phyloP scores from a whole-genome alignment of 2,797 vertebrate genomes.

The Leucoraja ocellata region DNA sequence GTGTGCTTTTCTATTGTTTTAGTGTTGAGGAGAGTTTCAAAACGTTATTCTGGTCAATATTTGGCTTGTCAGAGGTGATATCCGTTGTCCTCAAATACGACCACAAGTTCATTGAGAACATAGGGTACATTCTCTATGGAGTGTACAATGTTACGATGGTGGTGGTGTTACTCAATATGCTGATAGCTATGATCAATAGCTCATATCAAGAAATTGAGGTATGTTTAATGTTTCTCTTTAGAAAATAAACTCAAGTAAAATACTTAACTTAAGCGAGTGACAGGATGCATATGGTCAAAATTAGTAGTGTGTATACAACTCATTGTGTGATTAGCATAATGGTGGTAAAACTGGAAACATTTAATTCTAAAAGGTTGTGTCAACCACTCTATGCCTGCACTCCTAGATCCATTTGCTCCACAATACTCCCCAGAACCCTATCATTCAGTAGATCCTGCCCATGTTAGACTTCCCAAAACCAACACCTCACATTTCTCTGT shows the following conservation, averaged over 20 bases:
- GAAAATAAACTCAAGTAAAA: not conserved
- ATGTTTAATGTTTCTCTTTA: constrained; percentile 39
- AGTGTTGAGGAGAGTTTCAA: constrained; percentile 98
- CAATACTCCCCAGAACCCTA: too few species aligned
- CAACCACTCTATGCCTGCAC: too few species aligned
- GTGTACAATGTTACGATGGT: constrained; percentile 98
- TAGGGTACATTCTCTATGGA: constrained; percentile 87
- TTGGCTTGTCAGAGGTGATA: constrained; percentile 91
- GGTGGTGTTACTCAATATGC: constrained; percentile 94
- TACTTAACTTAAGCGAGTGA: not conserved
- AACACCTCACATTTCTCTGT: too few species aligned
- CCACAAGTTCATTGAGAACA: constrained; percentile 97
- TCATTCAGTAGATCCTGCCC: too few species aligned
- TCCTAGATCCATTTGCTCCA: too few species aligned
- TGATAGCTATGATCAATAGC: constrained; percentile 98
- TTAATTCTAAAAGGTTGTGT: not conserved
- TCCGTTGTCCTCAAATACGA: constrained; percentile 96
- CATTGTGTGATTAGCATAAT: not conserved
- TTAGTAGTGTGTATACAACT: not conserved
- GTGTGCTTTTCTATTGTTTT: constrained; percentile 45
- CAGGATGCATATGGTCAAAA: too few species aligned
- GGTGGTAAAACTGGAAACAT: not conserved
- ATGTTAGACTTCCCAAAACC: too few species aligned
- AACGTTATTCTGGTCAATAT: constrained; percentile 97
- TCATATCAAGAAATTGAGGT: constrained; percentile 99